phyloP scores from a whole-genome alignment of 2,797 vertebrate species.

The Gila robusta region DNA sequence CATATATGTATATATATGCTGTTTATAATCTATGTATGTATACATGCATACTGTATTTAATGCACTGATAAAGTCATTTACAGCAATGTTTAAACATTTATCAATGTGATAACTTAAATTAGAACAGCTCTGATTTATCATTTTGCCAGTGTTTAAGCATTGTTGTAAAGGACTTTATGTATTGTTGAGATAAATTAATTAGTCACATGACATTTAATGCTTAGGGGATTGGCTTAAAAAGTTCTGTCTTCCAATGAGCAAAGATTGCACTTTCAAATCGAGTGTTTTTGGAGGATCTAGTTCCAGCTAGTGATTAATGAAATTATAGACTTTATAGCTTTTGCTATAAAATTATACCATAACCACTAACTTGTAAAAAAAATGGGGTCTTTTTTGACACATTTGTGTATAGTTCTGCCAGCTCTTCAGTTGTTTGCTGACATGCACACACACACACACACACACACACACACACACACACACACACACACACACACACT shows the following conservation, averaged over 20 bases:
- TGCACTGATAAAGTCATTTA: not conserved
- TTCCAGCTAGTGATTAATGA: too few species aligned
- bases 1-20: too few species aligned
- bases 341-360: not conserved
- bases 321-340: not conserved
- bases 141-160: not conserved
- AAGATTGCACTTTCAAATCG: not conserved
- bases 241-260: not conserved
- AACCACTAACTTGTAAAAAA: not conserved
- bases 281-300: not conserved
- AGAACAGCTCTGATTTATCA: not conserved
- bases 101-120: not conserved
- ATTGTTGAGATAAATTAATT: not conserved
- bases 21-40: too few species aligned
- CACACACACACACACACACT: not conserved
- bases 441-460: not conserved
- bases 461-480: not conserved
- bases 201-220: not conserved
- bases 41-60: too few species aligned
- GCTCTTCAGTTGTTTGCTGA: constrained; percentile 3
- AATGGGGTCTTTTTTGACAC: not conserved
- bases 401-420: not conserved
- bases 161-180: not conserved
- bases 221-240: not conserved
- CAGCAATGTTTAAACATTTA: not conserved